Base-by-base conservation (phyloP, 1,140 invertebrate species). In the Dendroctonus ponderosae region DNA sequence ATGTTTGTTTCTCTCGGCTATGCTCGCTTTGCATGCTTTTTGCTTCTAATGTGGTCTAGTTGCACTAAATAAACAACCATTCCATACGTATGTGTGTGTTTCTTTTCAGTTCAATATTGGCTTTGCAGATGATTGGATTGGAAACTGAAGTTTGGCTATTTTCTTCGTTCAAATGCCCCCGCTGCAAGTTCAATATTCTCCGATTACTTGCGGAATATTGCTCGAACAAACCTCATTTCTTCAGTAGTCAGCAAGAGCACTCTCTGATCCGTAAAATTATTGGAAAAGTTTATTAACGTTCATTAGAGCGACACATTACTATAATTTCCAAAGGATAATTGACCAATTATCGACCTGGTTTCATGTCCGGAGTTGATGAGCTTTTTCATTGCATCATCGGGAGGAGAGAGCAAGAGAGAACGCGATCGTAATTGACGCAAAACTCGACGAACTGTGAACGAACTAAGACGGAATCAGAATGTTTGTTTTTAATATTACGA, bases 401-500 rank as follows among this genome's bases (percentile, higher is more conserved):
- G 26, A 26, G 26, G 44, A 46, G 37, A 46, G 43, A 61, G 43
- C 15, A 61, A 49, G 41, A 61, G 48, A 51, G 48, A 61, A 50
- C 26, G 26, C 7, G n/a, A 15, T 12, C 54, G 26, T 49, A 51
- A 61, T 51, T 49, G 43, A 38, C 43, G 48, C 26, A 8, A 38
- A 51, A 50, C 14, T 9, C 58, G 50, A 37, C 38, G 37, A 48
- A 61, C 15, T 61, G 58, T 61, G 58, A 61, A 61, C 26, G 26
- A 26, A 26, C 44, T 7, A 38, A 50, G 43, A 15, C 14, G 48
- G 37, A 61, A 38, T 51, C 41, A 41, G 44, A 48, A 49, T 61
- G 58, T 61, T 61, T 61, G 58, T 43, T 39, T 61, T 61, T 49
- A 43, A 51, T 61, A 61, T 50, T 50, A 61, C 26, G 41, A 61